These are phyloP conservation scores for Cryptosula pallasiana DNA, from an alignment of 2,888 invertebrate genomes.

Conservation along the genomic window DNA sequence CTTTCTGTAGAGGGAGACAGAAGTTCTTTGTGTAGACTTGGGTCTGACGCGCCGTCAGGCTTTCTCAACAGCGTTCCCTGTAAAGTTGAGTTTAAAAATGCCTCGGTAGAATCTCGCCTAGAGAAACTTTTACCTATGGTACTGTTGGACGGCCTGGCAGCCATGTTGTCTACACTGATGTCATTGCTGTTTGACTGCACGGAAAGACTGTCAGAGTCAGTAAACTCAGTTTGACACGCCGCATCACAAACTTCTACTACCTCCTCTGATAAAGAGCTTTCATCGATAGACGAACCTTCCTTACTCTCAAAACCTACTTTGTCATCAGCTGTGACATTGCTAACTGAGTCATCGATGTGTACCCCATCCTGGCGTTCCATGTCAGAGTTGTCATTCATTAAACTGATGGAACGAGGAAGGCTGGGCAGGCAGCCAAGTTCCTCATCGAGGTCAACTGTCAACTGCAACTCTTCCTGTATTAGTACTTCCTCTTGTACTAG, in stretches of 20 bases:
- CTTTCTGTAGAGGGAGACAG: neutral
- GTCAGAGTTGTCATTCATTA: neutral
- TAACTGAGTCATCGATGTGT: slow-evolving; percentile 12
- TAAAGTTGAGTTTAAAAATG: slow-evolving; percentile 1
- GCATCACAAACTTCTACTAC: slow-evolving; percentile 19
- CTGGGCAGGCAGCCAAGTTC: neutral
- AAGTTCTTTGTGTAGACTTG: slow-evolving; percentile 15
- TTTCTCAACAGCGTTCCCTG: slow-evolving; percentile 11
- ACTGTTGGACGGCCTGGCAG: neutral
- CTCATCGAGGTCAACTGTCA: slow-evolving; percentile 11
- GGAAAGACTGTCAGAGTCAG: slow-evolving; percentile 9
- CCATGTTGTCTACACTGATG: neutral
- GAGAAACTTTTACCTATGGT: neutral
- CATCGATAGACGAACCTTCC: slow-evolving; percentile 7
- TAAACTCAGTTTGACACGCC: slow-evolving; percentile 19
- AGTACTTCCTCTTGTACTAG: neutral
- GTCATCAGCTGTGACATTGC: slow-evolving; percentile 13
- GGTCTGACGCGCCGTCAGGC: slow-evolving; percentile 23
- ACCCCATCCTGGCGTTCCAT: neutral
- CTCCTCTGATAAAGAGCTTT: slow-evolving; percentile 15
- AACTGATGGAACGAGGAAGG: neutral
- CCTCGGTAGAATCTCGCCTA: neutral
- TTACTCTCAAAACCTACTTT: slow-evolving; percentile 18
- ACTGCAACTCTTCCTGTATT: neutral
- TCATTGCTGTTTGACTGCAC: neutral